Conservation (phyloP, 1,140 invertebrate species). For the Cepaea nemoralis region DNA sequence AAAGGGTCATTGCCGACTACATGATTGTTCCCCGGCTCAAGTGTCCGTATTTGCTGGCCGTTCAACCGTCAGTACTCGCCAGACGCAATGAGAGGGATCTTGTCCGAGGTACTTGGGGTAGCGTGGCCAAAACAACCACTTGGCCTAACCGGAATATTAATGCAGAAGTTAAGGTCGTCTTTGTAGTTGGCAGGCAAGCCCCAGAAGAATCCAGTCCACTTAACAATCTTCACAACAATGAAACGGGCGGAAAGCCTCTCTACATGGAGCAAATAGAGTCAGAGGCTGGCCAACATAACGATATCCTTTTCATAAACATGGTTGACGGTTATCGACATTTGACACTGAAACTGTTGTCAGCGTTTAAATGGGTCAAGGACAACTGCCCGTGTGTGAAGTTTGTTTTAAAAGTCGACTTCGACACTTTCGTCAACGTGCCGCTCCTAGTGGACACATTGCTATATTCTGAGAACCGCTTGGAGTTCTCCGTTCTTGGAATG, state of each 20-base stretch:
- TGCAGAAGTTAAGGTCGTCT: conserved; percentile 15
- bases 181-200: background rate
- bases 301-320: background rate
- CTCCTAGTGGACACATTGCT: conserved; percentile 50
- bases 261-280: background rate
- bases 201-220: background rate
- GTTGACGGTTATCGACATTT: background rate
- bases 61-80: background rate
- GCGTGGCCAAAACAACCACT: background rate
- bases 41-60: background rate
- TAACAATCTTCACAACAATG: background rate
- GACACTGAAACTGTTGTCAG: background rate
- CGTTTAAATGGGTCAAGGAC: conserved; percentile 2
- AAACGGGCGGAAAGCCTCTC: background rate
- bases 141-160: conserved; percentile 3
- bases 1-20: background rate
- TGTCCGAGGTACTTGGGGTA: background rate
- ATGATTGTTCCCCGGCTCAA: background rate
- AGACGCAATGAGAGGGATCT: background rate
- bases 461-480: conserved; percentile 14
- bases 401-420: conserved; percentile 75
- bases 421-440: conserved; percentile 73
- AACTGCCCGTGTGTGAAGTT: conserved; percentile 69
- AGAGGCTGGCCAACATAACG: background rate
- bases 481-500: conserved; percentile 29